Evolutionary conservation across 2,888 invertebrate genomes (phyloP).

Genomic region (Sclerodermus sp.): DNA sequence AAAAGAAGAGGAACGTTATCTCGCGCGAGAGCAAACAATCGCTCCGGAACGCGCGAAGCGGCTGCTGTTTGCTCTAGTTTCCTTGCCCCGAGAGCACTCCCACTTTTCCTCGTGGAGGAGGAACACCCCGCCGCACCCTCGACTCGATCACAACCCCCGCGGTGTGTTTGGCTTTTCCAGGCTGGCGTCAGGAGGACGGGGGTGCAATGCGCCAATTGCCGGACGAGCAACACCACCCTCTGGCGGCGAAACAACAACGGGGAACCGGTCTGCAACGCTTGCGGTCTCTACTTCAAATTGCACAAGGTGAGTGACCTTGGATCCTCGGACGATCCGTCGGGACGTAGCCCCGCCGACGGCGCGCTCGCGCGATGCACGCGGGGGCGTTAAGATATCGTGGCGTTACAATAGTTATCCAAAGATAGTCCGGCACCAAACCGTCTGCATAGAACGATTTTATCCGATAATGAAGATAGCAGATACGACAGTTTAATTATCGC

Average conservation of each 20-base stretch:
- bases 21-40: conserved; percentile 44
- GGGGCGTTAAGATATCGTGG: conserved; percentile 1
- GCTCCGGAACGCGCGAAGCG: conserved; percentile 37
- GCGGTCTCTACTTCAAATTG: conserved; percentile 96
- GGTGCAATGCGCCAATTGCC: conserved; percentile 75
- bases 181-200: conserved; percentile 60
- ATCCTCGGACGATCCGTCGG: too few species aligned
- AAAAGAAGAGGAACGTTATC: conserved; percentile 39
- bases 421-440: conserved; percentile 17
- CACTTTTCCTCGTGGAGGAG: conserved; percentile 27
- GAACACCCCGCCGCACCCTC: neutral
- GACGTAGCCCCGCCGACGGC: too few species aligned
- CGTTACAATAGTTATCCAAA: conserved; percentile 6
- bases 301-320: conserved; percentile 52
- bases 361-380: neutral
- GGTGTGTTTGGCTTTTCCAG: conserved; percentile 25
- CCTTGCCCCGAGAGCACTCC: conserved; percentile 39
- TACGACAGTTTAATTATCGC: neutral
- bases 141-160: too few species aligned
- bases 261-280: conserved; percentile 99
- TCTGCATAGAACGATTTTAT: conserved; percentile 7
- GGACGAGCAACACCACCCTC: conserved; percentile 82
- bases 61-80: conserved; percentile 55
- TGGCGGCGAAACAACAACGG: conserved; percentile 99
- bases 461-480: conserved; percentile 5